A percentile compares a stretch with the other conserved stretches of the same genome.
Conservation (phyloP, 1,140 invertebrate genomes). For the Gerris buenoi region DNA sequence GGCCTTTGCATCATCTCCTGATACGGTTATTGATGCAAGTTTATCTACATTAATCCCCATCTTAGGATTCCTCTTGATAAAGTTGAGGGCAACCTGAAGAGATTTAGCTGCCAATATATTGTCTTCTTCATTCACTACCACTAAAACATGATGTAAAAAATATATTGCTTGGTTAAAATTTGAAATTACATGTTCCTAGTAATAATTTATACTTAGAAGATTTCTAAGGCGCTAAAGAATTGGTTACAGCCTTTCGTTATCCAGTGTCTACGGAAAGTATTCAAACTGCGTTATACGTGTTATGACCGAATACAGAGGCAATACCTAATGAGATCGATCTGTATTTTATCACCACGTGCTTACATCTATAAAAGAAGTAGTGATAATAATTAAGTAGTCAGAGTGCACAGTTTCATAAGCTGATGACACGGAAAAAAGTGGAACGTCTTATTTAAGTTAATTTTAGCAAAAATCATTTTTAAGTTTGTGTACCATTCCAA, state of each 20-base stretch:
- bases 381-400: too few species aligned
- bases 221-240: background rate
- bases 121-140: constrained; percentile 50
- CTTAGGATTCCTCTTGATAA: constrained; percentile 45
- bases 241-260: background rate
- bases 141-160: constrained; percentile 29
- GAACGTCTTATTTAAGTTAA: too few species aligned
- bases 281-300: background rate
- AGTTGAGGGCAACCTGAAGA: constrained; percentile 47
- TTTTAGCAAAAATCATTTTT: too few species aligned
- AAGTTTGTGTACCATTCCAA: too few species aligned
- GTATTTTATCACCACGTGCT: too few species aligned
- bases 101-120: constrained; percentile 48
- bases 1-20: constrained; percentile 46
- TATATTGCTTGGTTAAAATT: background rate
- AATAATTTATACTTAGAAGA: background rate
- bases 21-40: constrained; percentile 39
- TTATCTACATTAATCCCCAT: constrained; percentile 46
- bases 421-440: too few species aligned
- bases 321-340: too few species aligned
- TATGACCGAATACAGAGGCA: background rate
- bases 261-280: background rate
- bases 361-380: too few species aligned
- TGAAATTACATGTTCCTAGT: background rate
- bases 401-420: too few species aligned